Evolutionary conservation across 2,888 invertebrate species (phyloP).

Genomic region (Watsonalla cultraria): DNA sequence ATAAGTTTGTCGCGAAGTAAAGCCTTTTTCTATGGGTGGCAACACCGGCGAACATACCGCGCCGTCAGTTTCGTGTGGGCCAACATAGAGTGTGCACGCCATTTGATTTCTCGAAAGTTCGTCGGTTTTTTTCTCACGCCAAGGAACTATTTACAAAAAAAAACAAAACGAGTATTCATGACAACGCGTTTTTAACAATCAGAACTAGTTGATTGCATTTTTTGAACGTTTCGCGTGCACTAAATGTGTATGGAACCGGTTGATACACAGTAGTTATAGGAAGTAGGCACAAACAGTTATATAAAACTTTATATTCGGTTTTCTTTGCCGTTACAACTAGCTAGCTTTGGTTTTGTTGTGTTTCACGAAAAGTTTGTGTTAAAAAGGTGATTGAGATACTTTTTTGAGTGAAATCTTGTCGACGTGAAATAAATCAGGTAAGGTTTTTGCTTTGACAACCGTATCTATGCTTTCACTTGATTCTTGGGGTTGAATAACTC

Average conservation of each 20-base stretch:
- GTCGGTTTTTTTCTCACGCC: conserved; percentile 21
- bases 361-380: conserved; percentile 34
- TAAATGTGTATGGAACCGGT: conserved; percentile 37
- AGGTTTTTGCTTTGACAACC: conserved; percentile 33
- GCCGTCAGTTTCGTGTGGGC: conserved; percentile 39
- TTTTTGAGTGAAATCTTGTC: conserved; percentile 44
- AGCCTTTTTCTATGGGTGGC: conserved; percentile 45
- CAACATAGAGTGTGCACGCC: conserved; percentile 33
- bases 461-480: conserved; percentile 39
- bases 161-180: conserved; percentile 26
- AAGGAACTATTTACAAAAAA: conserved; percentile 21
- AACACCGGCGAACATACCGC: conserved; percentile 28
- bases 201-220: conserved; percentile 1
- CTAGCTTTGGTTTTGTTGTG: conserved; percentile 43
- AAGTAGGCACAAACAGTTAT: conserved; percentile 56
- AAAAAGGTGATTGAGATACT: conserved; percentile 28
- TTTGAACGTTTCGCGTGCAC: conserved; percentile 2
- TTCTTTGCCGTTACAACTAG: conserved; percentile 49
- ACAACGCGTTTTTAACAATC: conserved; percentile 9
- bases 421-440: conserved; percentile 43
- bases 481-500: conserved; percentile 35
- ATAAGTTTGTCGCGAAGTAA: conserved; percentile 13
- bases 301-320: conserved; percentile 51
- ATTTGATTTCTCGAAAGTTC: conserved; percentile 7
- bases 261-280: conserved; percentile 28